Evolutionary conservation across 2,888 invertebrate genomes (phyloP), one percentile per base, ranked within the genome.

Genomic region (Blastobasis lacticolella): DNA sequence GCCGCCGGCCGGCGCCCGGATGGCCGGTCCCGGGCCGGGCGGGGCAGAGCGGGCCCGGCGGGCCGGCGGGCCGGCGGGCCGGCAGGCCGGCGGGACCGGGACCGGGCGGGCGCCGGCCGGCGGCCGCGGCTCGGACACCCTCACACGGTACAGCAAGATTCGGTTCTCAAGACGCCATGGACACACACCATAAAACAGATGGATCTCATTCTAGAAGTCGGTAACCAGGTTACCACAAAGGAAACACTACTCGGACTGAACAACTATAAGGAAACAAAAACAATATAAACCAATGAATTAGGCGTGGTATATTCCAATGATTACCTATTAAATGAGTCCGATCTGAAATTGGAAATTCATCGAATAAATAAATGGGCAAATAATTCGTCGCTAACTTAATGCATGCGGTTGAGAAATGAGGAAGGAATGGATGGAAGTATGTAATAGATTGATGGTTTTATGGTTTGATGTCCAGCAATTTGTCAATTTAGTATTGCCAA

Each of bases 281-380:
- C 61, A 71, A 62, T 54, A 54, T 63, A 67, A 76, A 74, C 69
- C 66, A 69, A 73, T 62, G 49, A 50, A 49, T 65, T 60, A 75
- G 70, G 75, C 71, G 76, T 75, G 74, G 69, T 73, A 77, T 68
- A 76, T 68, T 75, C 68, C 75, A 78, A 78, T 78, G 79, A 78
- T 88, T 88, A 89, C 89, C 89, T 86, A 88, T 78, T 82, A 85
- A 83, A 88, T 89, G 89, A 88, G 84, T 88, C 89, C 89, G 89
- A 88, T 89, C 88, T 88, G 89, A 88, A 89, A 88, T 78, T 85
- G 83, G 83, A 84, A 87, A 88, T 75, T 69, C 60, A 66, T 68
- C 64, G 79, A 83, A 82, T 85, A 71, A 84, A 84, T 83, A 74
- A 68, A 68, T 65, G 63, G 9, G 37, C 6, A 46, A 55, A 55